Evolutionary conservation across 2,888 invertebrate genomes (phyloP).

Genomic region (Protula sp.): DNA sequence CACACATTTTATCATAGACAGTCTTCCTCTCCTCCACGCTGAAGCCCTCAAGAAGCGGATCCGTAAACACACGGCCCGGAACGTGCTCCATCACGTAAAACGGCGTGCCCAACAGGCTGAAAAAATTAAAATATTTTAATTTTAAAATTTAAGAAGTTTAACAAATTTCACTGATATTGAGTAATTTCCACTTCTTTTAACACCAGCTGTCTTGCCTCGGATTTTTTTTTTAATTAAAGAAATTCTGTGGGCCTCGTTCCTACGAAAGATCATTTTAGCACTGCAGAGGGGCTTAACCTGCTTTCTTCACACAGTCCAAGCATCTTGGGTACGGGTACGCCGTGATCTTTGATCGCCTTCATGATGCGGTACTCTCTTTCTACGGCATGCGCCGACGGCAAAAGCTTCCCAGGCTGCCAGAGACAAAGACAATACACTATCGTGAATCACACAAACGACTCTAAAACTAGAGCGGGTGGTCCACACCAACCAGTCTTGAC

Average conservation of each 20-base stretch:
- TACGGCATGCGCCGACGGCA: slow-evolving; percentile 55
- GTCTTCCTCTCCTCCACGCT: slow-evolving; percentile 34
- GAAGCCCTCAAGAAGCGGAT: slow-evolving; percentile 41
- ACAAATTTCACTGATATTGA: too few species aligned
- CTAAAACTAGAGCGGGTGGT: neutral
- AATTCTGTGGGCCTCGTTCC: too few species aligned
- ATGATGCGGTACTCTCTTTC: slow-evolving; percentile 54
- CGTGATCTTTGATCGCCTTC: slow-evolving; percentile 45
- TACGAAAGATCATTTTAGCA: too few species aligned
- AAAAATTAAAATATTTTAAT: neutral
- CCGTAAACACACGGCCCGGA: slow-evolving; percentile 49
- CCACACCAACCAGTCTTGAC: too few species aligned
- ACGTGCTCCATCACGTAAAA: slow-evolving; percentile 56
- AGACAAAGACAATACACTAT: too few species aligned
- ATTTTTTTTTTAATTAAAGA: too few species aligned
- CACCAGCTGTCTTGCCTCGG: too few species aligned
- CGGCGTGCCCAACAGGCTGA: slow-evolving; percentile 54
- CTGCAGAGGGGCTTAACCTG: slow-evolving; percentile 25
- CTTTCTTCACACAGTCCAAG: slow-evolving; percentile 42
- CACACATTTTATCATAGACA: slow-evolving; percentile 41
- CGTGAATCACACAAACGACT: too few species aligned
- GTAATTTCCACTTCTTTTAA: too few species aligned
- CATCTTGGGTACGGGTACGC: slow-evolving; percentile 53
- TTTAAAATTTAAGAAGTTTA: too few species aligned
- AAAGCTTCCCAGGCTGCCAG: slow-evolving; percentile 52